Evolutionary conservation across 2,888 invertebrate genomes (phyloP).

Genomic region (Pemphredon lugubris): DNA sequence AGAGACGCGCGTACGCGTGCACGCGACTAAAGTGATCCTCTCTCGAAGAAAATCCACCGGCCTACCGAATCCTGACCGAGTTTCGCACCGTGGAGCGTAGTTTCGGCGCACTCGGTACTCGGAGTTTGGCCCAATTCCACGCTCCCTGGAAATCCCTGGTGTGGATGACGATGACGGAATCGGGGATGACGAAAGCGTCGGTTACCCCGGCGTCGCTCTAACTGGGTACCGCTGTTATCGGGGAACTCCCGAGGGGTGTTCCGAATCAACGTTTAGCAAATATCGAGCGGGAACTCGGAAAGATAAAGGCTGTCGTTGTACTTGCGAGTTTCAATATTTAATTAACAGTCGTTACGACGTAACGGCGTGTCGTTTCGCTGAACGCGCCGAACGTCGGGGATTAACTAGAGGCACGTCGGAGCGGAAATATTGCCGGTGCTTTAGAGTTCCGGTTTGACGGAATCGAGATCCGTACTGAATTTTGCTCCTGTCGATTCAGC

Average conservation of each 20-base stretch:
- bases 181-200: conserved; percentile 13
- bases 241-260: too few species aligned
- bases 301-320: too few species aligned
- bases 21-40: conserved; percentile 40
- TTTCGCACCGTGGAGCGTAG: conserved; percentile 13
- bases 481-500: conserved; percentile 45
- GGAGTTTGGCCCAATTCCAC: conserved; percentile 48
- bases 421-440: conserved; percentile 24
- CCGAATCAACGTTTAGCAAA: too few species aligned
- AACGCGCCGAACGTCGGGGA: not conserved
- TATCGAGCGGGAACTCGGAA: too few species aligned
- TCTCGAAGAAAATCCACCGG: conserved; percentile 47
- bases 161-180: conserved; percentile 29
- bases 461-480: conserved; percentile 31
- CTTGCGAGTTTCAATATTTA: too few species aligned
- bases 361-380: too few species aligned
- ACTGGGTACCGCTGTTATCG: too few species aligned
- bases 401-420: conserved; percentile 1
- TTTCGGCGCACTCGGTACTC: conserved; percentile 27
- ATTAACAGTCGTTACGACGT: too few species aligned
- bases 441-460: conserved; percentile 13
- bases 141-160: conserved; percentile 20
- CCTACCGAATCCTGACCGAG: conserved; percentile 23
- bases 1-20: too few species aligned
- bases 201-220: too few species aligned